phyloP scores from a whole-genome alignment of 2,113 vertebrate genomes.

The Rhombomys opimus region DNA sequence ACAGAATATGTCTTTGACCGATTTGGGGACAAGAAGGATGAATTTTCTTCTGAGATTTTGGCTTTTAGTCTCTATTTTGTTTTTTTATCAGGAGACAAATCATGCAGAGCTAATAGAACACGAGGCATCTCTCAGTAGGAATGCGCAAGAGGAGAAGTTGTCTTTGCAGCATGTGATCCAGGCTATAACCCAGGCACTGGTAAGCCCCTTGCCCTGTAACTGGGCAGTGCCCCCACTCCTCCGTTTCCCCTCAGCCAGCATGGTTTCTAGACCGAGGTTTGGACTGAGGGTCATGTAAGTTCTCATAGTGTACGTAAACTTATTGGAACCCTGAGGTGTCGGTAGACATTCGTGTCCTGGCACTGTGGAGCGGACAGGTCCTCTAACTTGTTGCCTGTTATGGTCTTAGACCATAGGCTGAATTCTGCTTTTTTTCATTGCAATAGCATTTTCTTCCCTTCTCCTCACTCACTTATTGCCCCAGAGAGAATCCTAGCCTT shows the following conservation, averaged over 20 bases:
- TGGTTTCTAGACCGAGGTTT: background rate
- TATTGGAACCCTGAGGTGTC: background rate
- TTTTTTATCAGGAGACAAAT: slow-evolving; percentile 83
- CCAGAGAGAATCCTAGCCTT: background rate
- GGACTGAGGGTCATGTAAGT: background rate
- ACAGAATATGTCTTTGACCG: background rate
- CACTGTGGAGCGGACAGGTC: background rate
- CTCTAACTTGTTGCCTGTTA: background rate
- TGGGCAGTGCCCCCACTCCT: background rate
- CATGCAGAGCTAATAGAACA: slow-evolving; percentile 82
- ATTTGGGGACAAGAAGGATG: background rate
- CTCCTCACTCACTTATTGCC: background rate
- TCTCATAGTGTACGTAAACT: background rate
- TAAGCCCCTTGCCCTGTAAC: background rate
- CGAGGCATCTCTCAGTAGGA: slow-evolving; percentile 80
- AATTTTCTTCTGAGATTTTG: slow-evolving; percentile 35
- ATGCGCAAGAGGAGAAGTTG: slow-evolving; percentile 83
- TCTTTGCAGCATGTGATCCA: slow-evolving; percentile 84
- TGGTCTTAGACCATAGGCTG: background rate
- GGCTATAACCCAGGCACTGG: slow-evolving; percentile 84
- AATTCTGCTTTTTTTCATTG: background rate
- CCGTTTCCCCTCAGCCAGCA: background rate
- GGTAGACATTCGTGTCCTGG: background rate
- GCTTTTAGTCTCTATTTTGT: slow-evolving; percentile 42
- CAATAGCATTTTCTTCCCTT: slow-evolving; percentile 5